These are phyloP conservation scores for Morus bassanus DNA, from an alignment of 2,797 vertebrate genomes.

Conservation along the genomic window DNA sequence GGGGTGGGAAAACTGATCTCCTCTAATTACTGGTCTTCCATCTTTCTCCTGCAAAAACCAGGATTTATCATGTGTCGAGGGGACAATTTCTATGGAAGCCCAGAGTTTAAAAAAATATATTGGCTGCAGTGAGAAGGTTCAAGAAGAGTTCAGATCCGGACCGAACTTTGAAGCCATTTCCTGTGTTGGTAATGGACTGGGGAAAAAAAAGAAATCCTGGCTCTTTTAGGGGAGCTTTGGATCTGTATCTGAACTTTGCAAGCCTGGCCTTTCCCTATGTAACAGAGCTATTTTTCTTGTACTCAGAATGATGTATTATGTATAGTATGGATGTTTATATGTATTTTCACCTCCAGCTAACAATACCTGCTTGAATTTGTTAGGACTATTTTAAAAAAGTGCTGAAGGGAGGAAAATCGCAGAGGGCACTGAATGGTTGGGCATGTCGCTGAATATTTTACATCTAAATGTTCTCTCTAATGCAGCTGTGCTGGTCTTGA, in stretches of 20 bases:
- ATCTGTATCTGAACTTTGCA: neutral
- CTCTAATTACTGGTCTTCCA: neutral
- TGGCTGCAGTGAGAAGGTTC: slow-evolving; percentile 22
- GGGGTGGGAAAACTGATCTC: neutral
- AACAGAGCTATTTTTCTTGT: slow-evolving; percentile 28
- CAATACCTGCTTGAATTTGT: slow-evolving; percentile 43
- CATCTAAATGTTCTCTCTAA: neutral
- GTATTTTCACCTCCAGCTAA: slow-evolving; percentile 54
- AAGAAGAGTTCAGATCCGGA: slow-evolving; percentile 25
- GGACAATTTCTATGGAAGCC: neutral
- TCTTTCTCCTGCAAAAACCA: neutral
- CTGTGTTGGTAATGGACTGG: neutral
- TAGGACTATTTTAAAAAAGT: slow-evolving; percentile 37
- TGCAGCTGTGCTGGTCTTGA: neutral
- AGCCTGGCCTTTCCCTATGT: neutral
- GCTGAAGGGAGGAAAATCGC: slow-evolving; percentile 9
- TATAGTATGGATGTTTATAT: slow-evolving; percentile 19
- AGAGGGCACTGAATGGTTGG: neutral
- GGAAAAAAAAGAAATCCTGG: neutral
- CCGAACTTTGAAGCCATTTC: slow-evolving; percentile 22
- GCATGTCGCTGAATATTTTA: slow-evolving; percentile 5
- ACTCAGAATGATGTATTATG: slow-evolving; percentile 22
- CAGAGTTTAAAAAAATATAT: neutral
- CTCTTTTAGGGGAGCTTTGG: slow-evolving; percentile 1
- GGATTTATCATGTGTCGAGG: neutral